Evolutionary conservation across 2,113 vertebrate species (phyloP), one percentile per base, ranked within the genome.

Genomic region (Cacatua alba): DNA sequence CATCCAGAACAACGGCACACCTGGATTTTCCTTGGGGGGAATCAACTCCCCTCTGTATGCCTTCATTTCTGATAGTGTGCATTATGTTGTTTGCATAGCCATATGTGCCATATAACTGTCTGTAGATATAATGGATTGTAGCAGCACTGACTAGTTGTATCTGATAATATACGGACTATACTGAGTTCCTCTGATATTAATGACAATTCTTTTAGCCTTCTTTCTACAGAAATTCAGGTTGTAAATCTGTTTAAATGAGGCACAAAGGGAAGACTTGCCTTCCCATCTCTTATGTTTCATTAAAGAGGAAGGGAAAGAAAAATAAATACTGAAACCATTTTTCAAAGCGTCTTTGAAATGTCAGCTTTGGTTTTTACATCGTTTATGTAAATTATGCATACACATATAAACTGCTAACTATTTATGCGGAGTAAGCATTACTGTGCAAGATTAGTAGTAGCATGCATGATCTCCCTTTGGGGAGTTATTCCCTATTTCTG

Each of bases 51-150:
- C 16, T 6, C 29, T 17, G 6, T 24, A 4, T 17, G 16, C 16
- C 37, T 78, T 62, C 10, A 29, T 43, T 70, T 75, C 57, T 51
- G 17, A 51, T 35, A 78, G 12, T 1, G 0, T 26, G 20, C 14
- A 43, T 53, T 28, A 4, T 1, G 4, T 28, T 44, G 13, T 37
- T 26, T 16, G 43, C 16, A 10, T 8, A 62, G 28, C 13, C 11
- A 13, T 3, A 29, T 3, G 20, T 39, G 18, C 26, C 37, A 57
- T 17, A 59, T 1, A 53, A 60, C 19, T 6, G 48, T 8, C 46
- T 65, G 23, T 14, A 69, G 29, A 25, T 48, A 2, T 3, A 68
- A 62, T 0, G 0, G 7, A 21, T 46, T 76, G 11, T 9, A 82
- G 41, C 37, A 74, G 41, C 71, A 83, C 31, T 74, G 26, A 39